Evolutionary conservation across 2,888 invertebrate species (phyloP).

Genomic region (Cosmorhoe ocellata): DNA sequence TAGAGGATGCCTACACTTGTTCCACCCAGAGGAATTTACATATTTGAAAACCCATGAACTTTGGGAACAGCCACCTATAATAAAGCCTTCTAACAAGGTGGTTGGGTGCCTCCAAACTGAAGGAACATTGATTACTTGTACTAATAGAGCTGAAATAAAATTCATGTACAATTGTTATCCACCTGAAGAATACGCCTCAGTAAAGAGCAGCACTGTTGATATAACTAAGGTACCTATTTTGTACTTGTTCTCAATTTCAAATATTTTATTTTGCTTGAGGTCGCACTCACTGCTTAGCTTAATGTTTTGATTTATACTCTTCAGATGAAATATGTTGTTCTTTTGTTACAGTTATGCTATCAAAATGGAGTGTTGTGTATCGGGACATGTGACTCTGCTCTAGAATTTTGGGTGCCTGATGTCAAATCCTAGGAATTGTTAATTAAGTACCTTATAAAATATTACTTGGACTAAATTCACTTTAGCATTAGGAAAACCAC

Average conservation of each 20-base stretch:
- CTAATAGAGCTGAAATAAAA: conserved; percentile 73
- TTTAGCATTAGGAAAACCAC: too few species aligned
- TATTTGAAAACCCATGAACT: conserved; percentile 60
- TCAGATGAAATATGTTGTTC: conserved; percentile 19
- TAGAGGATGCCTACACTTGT: conserved; percentile 67
- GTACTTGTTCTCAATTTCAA: too few species aligned
- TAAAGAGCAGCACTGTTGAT: conserved; percentile 63
- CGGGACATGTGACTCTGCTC: conserved; percentile 75
- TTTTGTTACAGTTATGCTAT: conserved; percentile 71
- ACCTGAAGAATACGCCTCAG: conserved; percentile 60
- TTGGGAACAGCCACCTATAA: conserved; percentile 64
- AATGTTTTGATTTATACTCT: too few species aligned
- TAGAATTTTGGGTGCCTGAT: conserved; percentile 77
- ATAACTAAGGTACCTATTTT: conserved; percentile 71
- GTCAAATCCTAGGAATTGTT: conserved; percentile 31
- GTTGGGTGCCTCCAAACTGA: conserved; percentile 66
- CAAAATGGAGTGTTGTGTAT: conserved; percentile 71
- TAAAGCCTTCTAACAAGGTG: conserved; percentile 64
- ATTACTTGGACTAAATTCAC: too few species aligned
- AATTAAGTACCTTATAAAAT: too few species aligned
- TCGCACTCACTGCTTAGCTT: too few species aligned
- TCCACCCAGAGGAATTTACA: conserved; percentile 59
- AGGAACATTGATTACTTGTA: conserved; percentile 69
- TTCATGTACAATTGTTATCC: conserved; percentile 73
- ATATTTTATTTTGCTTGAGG: too few species aligned